Percentiles rank a stretch among this genome's conserved stretches.
Conservation (phyloP, 1,140 invertebrate genomes). For the Saxidomus purpurata region DNA sequence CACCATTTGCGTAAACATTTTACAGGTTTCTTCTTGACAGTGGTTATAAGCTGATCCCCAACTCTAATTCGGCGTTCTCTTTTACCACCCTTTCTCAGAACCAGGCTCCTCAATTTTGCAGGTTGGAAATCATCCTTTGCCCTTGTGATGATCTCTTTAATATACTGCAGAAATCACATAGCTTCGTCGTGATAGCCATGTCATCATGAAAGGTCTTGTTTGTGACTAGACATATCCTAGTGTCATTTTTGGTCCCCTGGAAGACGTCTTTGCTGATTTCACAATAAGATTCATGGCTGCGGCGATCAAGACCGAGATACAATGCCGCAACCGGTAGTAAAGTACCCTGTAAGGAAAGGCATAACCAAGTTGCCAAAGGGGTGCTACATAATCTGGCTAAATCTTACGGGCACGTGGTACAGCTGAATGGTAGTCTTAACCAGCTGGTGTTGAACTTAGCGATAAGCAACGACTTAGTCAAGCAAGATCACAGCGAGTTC, state of each 20-base stretch:
- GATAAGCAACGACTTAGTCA: too few relatives aligned
- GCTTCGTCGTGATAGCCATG: too few relatives aligned
- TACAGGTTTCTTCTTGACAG: background rate
- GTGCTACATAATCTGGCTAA: background rate
- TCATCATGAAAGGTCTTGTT: slow-evolving; percentile 26
- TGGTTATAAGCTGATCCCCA: background rate
- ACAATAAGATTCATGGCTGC: slow-evolving; percentile 38
- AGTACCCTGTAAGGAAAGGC: background rate
- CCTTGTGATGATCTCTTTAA: too few relatives aligned
- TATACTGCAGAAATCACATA: too few relatives aligned
- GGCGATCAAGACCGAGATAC: slow-evolving; percentile 25
- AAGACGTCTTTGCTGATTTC: slow-evolving; percentile 35
- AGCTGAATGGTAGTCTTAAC: too few relatives aligned
- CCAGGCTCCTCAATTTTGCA: background rate
- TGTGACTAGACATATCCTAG: slow-evolving; percentile 3
- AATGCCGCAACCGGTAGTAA: slow-evolving; percentile 13
- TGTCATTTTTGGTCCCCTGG: background rate
- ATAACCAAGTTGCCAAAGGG: background rate
- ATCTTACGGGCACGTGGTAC: too few relatives aligned
- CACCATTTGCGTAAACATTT: background rate
- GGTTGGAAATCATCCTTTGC: too few relatives aligned
- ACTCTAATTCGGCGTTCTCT: background rate
- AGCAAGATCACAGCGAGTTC: too few relatives aligned
- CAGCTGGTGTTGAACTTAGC: too few relatives aligned
- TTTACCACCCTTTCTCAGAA: background rate